These are phyloP conservation scores for Alethe diademata DNA, from an alignment of 2,113 vertebrate species.

Conservation along the genomic window DNA sequence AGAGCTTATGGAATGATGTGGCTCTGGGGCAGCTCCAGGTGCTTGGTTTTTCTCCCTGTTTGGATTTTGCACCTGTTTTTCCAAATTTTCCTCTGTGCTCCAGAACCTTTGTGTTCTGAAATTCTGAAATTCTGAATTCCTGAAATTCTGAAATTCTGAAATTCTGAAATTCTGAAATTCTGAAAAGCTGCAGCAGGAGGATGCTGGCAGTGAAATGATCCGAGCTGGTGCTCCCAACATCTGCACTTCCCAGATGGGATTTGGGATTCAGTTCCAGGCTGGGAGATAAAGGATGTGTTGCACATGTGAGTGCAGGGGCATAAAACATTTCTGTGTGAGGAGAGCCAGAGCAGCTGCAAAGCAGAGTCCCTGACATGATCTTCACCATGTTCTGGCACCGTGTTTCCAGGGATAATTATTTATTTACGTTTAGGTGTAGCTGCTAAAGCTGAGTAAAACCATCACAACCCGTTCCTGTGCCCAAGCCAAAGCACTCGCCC, in stretches of 20 bases:
- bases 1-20: background rate
- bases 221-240: background rate
- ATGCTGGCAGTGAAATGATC: background rate
- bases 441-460: background rate
- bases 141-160: too few relatives aligned
- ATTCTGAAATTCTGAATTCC: too few relatives aligned
- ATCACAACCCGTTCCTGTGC: background rate
- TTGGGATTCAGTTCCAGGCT: background rate
- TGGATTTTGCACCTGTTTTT: background rate
- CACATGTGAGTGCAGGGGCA: background rate
- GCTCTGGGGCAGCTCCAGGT: background rate
- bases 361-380: background rate
- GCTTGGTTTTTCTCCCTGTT: background rate
- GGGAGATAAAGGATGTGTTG: slow-evolving; percentile 34
- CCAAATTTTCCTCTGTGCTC: background rate
- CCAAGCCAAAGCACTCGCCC: background rate
- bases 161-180: too few relatives aligned
- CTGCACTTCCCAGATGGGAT: slow-evolving; percentile 22
- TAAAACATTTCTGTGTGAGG: background rate
- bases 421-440: background rate
- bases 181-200: background rate
- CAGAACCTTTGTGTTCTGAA: background rate
- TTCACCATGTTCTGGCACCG: background rate
- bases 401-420: background rate
- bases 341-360: background rate